Evolutionary conservation across 2,113 vertebrate genomes (phyloP), one percentile per base, ranked within the genome.

Genomic region (Saguinus imperator): DNA sequence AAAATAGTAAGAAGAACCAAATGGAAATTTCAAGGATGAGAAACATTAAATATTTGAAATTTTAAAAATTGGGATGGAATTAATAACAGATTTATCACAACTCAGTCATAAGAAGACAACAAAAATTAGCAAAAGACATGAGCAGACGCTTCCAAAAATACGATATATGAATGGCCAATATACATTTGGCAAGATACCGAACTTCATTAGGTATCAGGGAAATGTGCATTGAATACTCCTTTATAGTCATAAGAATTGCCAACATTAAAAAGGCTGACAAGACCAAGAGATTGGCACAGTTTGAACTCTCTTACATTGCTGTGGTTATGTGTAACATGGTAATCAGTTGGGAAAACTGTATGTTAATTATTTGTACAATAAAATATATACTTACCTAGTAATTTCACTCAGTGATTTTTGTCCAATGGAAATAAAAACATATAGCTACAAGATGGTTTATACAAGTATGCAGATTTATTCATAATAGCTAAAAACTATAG

Each of bases 71-170:
- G 3, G 3, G 18, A 45, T 88, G 17, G 8, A 73, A 29, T 40
- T 70, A 73, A 50, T 88, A 35, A 8, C 21, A 73, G 72, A 95
- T 93, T 96, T 55, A 88, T 91, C 5, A 75, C 13, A 96, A 58
- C 4, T 87, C 11, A 76, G 14, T 70, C 89, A 70, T 83, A 93
- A 91, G 68, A 94, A 95, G 8, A 87, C 0, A 70, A 92, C 64
- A 94, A 84, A 96, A 82, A 82, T 70, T 73, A 68, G 25, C 48
- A 86, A 76, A 97, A 85, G 27, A 86, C 13, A 68, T 72, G 6
- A 75, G 52, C 0, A 76, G 57, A 75, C 18, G 81, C 16, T 81
- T 79, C 58, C 37, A 77, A 84, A 83, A 79, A 90, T 25, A 92
- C 84, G 64, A 84, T n/a, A 68, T 73, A 55, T 87, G 23, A 91